A percentile compares a stretch with the other conserved stretches of the same genome.
Evolutionary conservation across 2,113 vertebrate genomes (phyloP).

Genomic region (Sinocyclocheilus grahami): DNA sequence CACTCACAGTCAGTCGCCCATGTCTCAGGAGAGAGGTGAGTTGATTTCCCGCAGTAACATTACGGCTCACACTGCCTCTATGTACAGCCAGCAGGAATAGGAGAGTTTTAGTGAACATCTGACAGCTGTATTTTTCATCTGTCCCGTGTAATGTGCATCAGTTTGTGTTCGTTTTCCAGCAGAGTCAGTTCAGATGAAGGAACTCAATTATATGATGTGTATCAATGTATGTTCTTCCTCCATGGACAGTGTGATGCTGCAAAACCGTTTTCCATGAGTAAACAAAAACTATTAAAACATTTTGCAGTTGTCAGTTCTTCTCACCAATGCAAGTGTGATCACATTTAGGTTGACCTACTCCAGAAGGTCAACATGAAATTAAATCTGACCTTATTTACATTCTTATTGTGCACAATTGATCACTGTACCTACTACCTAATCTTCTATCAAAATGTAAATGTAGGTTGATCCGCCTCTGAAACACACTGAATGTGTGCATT

Average conservation of each 20-base stretch:
- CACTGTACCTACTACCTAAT: not conserved
- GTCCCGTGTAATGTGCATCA: not conserved
- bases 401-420: not conserved
- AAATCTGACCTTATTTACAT: not conserved
- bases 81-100: not conserved
- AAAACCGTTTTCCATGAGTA: not conserved
- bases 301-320: not conserved
- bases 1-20: slow-evolving; percentile 87
- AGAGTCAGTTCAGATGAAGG: slow-evolving; percentile 32
- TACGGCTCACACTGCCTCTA: not conserved
- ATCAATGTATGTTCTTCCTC: slow-evolving; percentile 18
- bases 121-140: not conserved
- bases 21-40: slow-evolving; percentile 92
- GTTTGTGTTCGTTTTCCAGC: not conserved
- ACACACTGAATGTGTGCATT: too few species aligned
- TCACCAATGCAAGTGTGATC: not conserved
- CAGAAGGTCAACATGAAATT: not conserved
- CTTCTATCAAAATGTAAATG: not conserved
- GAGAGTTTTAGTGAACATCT: not conserved
- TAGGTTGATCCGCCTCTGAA: too few species aligned
- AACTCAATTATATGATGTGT: slow-evolving; percentile 11
- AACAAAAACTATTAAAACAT: not conserved
- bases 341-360: not conserved
- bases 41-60: not conserved
- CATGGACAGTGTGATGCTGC: not conserved